Evolutionary conservation across 2,888 invertebrate species (phyloP).

Genomic region (Xestia c-nigrum): DNA sequence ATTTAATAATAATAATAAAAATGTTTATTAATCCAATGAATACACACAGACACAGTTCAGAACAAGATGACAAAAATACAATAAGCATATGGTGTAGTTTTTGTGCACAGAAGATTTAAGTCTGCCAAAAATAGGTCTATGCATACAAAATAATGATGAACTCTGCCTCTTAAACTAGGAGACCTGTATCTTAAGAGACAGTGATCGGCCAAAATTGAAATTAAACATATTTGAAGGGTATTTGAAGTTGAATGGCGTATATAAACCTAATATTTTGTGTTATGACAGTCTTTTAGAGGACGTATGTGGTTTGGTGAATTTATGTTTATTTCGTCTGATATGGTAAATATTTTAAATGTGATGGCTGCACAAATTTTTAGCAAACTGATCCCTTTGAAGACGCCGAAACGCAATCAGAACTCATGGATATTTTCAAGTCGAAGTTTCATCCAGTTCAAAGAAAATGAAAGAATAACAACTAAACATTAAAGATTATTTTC

Average conservation of each 20-base stretch:
- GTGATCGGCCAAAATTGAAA: too few species aligned
- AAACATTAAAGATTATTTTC: not conserved
- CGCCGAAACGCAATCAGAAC: not conserved
- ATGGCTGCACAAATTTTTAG: not conserved
- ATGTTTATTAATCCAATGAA: too few species aligned
- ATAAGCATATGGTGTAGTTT: too few species aligned
- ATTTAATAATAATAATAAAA: too few species aligned
- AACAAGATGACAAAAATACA: too few species aligned
- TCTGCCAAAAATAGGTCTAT: too few species aligned
- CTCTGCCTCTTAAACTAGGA: too few species aligned
- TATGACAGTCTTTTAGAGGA: not conserved
- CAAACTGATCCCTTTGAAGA: not conserved
- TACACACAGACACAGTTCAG: too few species aligned
- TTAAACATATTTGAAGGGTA: too few species aligned
- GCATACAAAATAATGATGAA: too few species aligned
- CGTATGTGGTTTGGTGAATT: not conserved
- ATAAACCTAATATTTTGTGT: not conserved
- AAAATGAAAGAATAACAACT: constrained; percentile 9
- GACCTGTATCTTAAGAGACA: too few species aligned
- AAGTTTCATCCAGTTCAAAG: not conserved
- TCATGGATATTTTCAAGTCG: not conserved
- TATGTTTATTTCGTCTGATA: not conserved
- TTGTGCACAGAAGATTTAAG: too few species aligned
- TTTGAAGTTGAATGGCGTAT: not conserved
- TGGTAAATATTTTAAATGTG: not conserved